These are phyloP conservation scores for Brachirus orientalis DNA, from an alignment of 2,113 vertebrate genomes.

Conservation along the genomic window DNA sequence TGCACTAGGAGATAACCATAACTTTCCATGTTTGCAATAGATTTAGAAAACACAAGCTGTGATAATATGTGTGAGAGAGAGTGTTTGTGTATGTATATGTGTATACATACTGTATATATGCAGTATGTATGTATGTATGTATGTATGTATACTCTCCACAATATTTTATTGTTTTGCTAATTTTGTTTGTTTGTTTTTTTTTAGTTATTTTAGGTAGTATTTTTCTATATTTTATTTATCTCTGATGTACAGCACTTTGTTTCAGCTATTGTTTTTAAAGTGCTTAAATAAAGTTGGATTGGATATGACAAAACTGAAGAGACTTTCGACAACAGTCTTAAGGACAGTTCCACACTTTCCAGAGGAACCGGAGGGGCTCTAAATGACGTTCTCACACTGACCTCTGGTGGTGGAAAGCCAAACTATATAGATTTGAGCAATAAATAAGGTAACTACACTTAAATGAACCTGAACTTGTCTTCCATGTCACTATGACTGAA, in stretches of 20 bases:
- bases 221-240: no score
- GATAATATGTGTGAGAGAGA: background rate
- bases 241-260: no score
- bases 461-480: background rate
- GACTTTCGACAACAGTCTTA: background rate
- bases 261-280: no score
- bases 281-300: no score
- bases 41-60: constrained; percentile 2
- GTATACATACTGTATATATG: no score
- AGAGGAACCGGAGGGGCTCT: constrained; percentile 23
- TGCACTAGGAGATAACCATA: background rate
- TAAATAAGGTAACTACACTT: background rate
- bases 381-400: constrained; percentile 51
- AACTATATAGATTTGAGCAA: background rate
- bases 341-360: constrained; percentile 42
- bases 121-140: no score
- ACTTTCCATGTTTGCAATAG: constrained; percentile 2
- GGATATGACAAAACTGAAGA: constrained; percentile 2
- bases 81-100: no score
- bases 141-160: no score
- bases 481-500: background rate
- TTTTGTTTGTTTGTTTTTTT: no score
- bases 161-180: no score
- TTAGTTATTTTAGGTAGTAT: no score
- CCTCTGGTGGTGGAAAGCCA: constrained; percentile 57